These are phyloP conservation scores for Xiphophorus couchianus DNA, from an alignment of 2,113 vertebrate species.

Conservation along the genomic window DNA sequence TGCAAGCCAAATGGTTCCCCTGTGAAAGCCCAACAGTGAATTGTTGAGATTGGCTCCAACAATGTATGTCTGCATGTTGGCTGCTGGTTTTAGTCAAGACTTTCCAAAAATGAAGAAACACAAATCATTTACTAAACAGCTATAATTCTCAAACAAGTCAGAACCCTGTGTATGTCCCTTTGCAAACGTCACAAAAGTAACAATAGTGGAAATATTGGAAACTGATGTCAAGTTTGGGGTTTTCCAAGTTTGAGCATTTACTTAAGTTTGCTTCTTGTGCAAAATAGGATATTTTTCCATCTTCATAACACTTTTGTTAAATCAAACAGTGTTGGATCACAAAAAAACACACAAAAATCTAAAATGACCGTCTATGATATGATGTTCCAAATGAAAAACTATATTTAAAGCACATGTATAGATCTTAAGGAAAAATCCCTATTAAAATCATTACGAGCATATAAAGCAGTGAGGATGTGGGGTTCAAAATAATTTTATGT, in stretches of 20 bases:
- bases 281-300: neutral
- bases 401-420: conserved; percentile 33
- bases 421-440: conserved; percentile 21
- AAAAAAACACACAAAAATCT: neutral
- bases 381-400: conserved; percentile 4
- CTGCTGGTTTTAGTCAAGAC: conserved; percentile 70
- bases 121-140: conserved; percentile 54
- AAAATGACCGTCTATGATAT: neutral
- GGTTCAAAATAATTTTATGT: conserved; percentile 19
- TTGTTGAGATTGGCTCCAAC: conserved; percentile 69
- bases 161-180: conserved; percentile 34
- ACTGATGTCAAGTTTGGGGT: conserved; percentile 26
- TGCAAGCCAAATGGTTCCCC: conserved; percentile 53
- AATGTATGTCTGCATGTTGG: conserved; percentile 36
- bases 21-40: conserved; percentile 58
- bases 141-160: conserved; percentile 58
- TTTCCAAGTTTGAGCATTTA: conserved; percentile 6
- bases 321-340: neutral
- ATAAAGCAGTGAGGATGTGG: conserved; percentile 15
- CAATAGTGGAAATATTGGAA: conserved; percentile 6
- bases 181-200: conserved; percentile 21
- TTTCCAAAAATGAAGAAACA: conserved; percentile 70
- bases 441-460: conserved; percentile 30
- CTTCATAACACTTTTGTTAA: neutral
- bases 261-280: neutral